Percentiles rank a stretch among this genome's conserved stretches.
Conservation (phyloP, 2,113 vertebrate genomes). For the Ailurus styani region DNA sequence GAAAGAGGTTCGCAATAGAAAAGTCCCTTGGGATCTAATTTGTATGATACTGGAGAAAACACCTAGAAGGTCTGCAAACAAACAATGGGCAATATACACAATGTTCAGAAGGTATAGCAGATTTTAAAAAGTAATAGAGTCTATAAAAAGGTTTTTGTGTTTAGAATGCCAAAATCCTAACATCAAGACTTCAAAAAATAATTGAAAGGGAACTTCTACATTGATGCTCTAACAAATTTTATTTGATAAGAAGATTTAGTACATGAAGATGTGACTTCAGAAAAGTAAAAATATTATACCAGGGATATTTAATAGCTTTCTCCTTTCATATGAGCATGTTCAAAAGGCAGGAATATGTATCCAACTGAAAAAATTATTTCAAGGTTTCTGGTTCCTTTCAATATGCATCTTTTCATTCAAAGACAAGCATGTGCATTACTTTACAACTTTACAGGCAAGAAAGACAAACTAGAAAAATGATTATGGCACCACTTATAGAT, state of each 20-base stretch:
- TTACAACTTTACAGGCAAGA: constrained; percentile 34
- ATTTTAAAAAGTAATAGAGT: background rate
- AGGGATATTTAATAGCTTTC: background rate
- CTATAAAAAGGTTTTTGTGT: constrained; percentile 26
- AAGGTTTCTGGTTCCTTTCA: background rate
- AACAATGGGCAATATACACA: background rate
- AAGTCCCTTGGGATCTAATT: constrained; percentile 38
- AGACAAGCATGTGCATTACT: constrained; percentile 50
- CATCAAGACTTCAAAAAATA: background rate
- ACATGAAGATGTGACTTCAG: background rate
- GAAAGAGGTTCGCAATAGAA: constrained; percentile 37
- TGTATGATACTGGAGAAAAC: constrained; percentile 32
- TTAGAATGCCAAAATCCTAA: constrained; percentile 45
- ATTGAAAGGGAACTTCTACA: constrained; percentile 21
- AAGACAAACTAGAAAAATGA: constrained; percentile 51
- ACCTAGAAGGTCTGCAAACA: constrained; percentile 18
- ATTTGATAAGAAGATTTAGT: constrained; percentile 35
- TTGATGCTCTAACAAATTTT: constrained; percentile 23
- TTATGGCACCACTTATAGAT: constrained; percentile 40
- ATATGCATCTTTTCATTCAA: constrained; percentile 1
- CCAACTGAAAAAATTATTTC: background rate
- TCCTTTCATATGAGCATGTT: background rate
- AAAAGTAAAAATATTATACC: constrained; percentile 30
- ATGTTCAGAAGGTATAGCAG: background rate
- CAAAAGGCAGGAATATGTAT: background rate